These are phyloP conservation scores for Oscheius myriophilus DNA, from an alignment of 2,888 invertebrate genomes.

Conservation along the genomic window DNA sequence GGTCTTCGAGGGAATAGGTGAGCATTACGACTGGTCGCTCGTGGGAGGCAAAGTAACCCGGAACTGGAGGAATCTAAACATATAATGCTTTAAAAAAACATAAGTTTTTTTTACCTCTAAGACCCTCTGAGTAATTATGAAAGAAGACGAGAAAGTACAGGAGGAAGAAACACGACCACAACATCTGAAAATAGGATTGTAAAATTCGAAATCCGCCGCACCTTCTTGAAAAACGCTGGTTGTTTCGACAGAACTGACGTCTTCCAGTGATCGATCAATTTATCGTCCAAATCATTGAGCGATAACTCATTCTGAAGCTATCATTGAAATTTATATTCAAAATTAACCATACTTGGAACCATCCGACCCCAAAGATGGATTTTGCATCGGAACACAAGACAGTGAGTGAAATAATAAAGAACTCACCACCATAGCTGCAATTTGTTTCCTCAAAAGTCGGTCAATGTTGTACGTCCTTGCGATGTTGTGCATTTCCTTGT, in stretches of 20 bases:
- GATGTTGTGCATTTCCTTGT: slow-evolving; percentile 90
- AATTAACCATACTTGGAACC: slow-evolving; percentile 39
- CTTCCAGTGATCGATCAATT: slow-evolving; percentile 38
- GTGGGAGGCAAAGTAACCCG: slow-evolving; percentile 40
- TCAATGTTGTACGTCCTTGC: slow-evolving; percentile 88
- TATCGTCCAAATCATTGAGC: slow-evolving; percentile 35
- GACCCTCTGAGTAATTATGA: slow-evolving; percentile 38
- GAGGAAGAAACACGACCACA: slow-evolving; percentile 54
- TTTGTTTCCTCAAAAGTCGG: slow-evolving; percentile 89
- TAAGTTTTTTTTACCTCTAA: slow-evolving; percentile 20
- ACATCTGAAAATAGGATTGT: slow-evolving; percentile 14
- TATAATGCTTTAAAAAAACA: not conserved
- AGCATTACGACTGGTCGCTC: slow-evolving; percentile 41
- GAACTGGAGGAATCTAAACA: slow-evolving; percentile 35
- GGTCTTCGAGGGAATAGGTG: slow-evolving; percentile 61
- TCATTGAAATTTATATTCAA: not conserved
- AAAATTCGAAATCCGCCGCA: not conserved
- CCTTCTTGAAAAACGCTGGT: slow-evolving; percentile 29
- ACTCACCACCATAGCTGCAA: slow-evolving; percentile 84
- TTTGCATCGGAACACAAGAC: slow-evolving; percentile 48
- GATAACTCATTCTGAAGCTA: slow-evolving; percentile 39
- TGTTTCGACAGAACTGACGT: slow-evolving; percentile 43
- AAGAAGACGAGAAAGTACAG: slow-evolving; percentile 64
- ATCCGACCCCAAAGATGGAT: slow-evolving; percentile 38
- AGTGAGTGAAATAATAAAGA: too few relatives aligned